Percentiles rank a stretch among this genome's conserved stretches.
phyloP scores from a whole-genome alignment of 2,888 invertebrate genomes.

The Coelinius sp. region DNA sequence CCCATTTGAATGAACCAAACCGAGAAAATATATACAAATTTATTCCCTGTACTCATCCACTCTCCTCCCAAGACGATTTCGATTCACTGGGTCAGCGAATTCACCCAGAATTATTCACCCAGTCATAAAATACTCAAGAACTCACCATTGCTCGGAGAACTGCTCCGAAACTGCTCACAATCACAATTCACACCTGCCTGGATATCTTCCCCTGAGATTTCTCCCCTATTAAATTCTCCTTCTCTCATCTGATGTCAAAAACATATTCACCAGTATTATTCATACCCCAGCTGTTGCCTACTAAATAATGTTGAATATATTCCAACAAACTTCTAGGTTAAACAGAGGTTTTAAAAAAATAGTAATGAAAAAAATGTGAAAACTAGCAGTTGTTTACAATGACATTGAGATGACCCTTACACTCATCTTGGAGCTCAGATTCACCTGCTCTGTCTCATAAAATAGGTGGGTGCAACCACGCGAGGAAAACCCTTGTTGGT shows the following conservation, averaged over 20 bases:
- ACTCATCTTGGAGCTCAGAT: conserved; percentile 9
- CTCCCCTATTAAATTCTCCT: background rate
- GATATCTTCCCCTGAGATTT: background rate
- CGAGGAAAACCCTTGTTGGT: conserved; percentile 17
- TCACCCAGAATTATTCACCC: background rate
- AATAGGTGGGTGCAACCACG: conserved; percentile 22
- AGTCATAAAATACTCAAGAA: background rate
- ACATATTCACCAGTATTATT: background rate
- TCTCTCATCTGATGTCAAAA: background rate
- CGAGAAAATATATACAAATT: no score
- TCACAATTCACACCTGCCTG: background rate
- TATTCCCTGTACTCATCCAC: no score
- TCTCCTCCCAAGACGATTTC: no score
- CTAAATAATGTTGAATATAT: no score
- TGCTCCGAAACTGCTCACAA: background rate
- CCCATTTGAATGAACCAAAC: no score
- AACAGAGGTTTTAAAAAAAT: background rate
- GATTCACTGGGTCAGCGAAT: background rate
- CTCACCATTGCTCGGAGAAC: background rate
- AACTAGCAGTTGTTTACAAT: conserved; percentile 18
- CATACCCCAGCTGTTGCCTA: no score
- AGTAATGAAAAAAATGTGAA: background rate
- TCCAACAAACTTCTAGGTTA: background rate
- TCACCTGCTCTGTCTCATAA: conserved; percentile 34
- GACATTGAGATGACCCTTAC: conserved; percentile 2